These are phyloP conservation scores for Argopecten irradians DNA, from an alignment of 1,140 invertebrate species.

Conservation along the genomic window DNA sequence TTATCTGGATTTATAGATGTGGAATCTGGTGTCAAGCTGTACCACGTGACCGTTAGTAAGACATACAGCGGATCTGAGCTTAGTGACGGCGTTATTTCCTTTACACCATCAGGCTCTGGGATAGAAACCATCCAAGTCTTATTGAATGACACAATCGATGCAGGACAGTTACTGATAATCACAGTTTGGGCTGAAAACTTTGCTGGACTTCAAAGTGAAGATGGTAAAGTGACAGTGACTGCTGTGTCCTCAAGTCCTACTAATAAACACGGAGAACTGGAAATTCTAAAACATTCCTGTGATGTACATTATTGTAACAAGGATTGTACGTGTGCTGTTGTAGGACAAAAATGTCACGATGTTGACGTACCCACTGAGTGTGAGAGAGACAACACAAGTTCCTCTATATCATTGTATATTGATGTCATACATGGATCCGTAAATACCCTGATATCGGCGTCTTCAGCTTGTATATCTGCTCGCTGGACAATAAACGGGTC, in stretches of 20 bases:
- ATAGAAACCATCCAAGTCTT: constrained; percentile 35
- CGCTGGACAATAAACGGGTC: constrained; percentile 35
- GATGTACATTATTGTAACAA: constrained; percentile 52
- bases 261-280: constrained; percentile 29
- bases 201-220: constrained; percentile 38
- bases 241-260: constrained; percentile 25
- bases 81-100: constrained; percentile 33
- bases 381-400: neutral
- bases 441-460: constrained; percentile 31
- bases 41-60: constrained; percentile 49
- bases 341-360: constrained; percentile 49
- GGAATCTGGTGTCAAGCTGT: constrained; percentile 53
- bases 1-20: constrained; percentile 59
- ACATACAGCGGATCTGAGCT: constrained; percentile 54
- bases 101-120: constrained; percentile 29
- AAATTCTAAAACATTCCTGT: constrained; percentile 55
- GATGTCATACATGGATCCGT: constrained; percentile 11
- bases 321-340: constrained; percentile 60
- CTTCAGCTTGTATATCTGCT: constrained; percentile 51
- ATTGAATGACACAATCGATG: neutral
- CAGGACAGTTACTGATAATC: constrained; percentile 47
- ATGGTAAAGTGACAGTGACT: constrained; percentile 43
- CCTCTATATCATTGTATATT: neutral
- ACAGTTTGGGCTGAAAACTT: constrained; percentile 47
- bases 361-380: neutral